Evolutionary conservation across 2,113 vertebrate species (phyloP).

Genomic region (Cottus gobio): DNA sequence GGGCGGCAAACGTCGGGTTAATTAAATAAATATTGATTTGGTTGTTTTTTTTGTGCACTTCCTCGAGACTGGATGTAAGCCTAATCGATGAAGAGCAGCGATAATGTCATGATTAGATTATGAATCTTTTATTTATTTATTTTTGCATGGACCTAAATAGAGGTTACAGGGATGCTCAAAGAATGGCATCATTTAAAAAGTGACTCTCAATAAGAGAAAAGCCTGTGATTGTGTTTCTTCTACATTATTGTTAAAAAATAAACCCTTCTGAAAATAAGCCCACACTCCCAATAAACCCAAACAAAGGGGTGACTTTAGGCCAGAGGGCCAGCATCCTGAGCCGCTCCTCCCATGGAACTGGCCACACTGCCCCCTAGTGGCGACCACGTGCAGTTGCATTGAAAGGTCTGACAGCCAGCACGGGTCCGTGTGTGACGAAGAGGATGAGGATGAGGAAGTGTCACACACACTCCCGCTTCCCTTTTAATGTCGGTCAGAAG

Average conservation of each 20-base stretch:
- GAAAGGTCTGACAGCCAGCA: too few relatives aligned
- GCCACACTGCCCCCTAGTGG: slow-evolving; percentile 73
- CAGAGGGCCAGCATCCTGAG: not conserved
- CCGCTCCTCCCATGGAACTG: slow-evolving; percentile 26
- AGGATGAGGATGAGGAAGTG: slow-evolving; percentile 2
- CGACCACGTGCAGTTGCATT: slow-evolving; percentile 31
- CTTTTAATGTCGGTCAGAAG: not conserved
- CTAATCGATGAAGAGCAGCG: not conserved
- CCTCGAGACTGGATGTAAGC: not conserved
- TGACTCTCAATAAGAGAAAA: not conserved
- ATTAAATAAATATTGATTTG: slow-evolving; percentile 26
- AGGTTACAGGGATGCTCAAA: not conserved
- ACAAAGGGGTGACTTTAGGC: not conserved
- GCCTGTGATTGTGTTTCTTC: not conserved
- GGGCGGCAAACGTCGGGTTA: slow-evolving; percentile 1
- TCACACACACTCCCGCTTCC: not conserved
- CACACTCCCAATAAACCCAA: not conserved
- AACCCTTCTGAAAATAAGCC: not conserved
- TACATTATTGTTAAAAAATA: not conserved
- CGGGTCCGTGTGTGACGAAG: not conserved
- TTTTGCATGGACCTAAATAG: not conserved
- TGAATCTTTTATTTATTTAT: not conserved
- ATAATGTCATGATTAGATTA: slow-evolving; percentile 11
- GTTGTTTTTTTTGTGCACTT: not conserved
- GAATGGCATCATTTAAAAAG: not conserved